Evolutionary conservation across 2,888 invertebrate genomes (phyloP).

Genomic region (Meghimatium bilineatum): DNA sequence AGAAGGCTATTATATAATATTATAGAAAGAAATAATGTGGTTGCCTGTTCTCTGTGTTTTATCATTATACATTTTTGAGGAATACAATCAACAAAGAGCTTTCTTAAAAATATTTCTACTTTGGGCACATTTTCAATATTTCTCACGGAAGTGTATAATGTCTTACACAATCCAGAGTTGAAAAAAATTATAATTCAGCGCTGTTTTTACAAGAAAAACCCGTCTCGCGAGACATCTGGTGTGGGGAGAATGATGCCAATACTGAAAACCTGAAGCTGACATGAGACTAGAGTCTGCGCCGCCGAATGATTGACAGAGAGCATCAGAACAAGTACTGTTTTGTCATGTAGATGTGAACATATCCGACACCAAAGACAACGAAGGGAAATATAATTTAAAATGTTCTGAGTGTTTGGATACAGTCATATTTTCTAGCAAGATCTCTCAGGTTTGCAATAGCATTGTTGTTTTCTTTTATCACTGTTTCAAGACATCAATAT

Average conservation of each 20-base stretch:
- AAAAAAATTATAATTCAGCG: neutral
- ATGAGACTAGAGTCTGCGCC: neutral
- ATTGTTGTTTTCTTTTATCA: neutral
- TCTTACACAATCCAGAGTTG: neutral
- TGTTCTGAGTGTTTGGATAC: neutral
- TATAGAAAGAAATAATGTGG: no score
- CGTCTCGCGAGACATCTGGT: conserved; percentile 1
- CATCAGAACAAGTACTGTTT: neutral
- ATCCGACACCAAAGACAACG: neutral
- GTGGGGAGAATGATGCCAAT: neutral
- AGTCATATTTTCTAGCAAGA: neutral
- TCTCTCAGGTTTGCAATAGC: neutral
- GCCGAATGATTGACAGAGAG: neutral
- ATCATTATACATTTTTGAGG: no score
- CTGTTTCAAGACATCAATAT: conserved; percentile 13
- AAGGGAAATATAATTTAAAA: neutral
- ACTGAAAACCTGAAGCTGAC: neutral
- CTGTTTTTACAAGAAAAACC: neutral
- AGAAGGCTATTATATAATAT: no score
- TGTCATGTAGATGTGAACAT: conserved; percentile 16
- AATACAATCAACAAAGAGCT: no score
- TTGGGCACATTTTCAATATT: no score
- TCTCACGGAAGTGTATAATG: no score
- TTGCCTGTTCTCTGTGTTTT: no score
- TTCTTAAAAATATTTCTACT: no score